Evolutionary conservation across 2,888 invertebrate genomes (phyloP), one percentile per base, ranked within the genome.

Genomic region (Drosophila pullipes): DNA sequence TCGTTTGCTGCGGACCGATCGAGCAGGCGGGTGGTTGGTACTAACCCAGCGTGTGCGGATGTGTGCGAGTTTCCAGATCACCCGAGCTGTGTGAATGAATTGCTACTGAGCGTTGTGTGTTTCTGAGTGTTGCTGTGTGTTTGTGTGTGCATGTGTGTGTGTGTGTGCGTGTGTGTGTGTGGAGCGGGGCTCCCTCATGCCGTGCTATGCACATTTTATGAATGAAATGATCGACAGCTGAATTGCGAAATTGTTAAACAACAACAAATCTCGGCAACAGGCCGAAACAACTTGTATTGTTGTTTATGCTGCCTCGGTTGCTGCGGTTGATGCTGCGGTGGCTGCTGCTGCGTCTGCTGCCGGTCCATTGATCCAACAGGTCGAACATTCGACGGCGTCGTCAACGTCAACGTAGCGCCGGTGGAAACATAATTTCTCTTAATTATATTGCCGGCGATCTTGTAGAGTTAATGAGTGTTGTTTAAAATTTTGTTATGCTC

Each of bases 191-290:
- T 72, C 65, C 78, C 82, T 71, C 81, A 63, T 81, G 70, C 76
- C 71, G 58, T 65, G 69, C 74, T 53, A 76, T 78, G 71, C 80
- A 81, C 78, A 82, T 85, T 91, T 91, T 91, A 91, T 91, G 91
- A 91, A 91, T 91, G 91, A 92, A 91, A 81, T 88, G 88, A 91
- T 91, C 91, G 91, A 90, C 91, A 90, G 90, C 91, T 91, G 92
- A 91, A 92, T 92, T 92, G 92, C 89, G 84, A 84, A 89, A 91
- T 83, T 78, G 80, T 81, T 81, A 74, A 87, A 85, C 80, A 84
- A 81, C 84, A 74, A 82, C 69, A 69, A 85, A 79, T 77, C 76
- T 69, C 63, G 55, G 66, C 74, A 74, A 69, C 71, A 63, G 64
- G 35, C 49, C 61, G 25, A 47, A 64, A n/a, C 74, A 60, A 66